These are phyloP conservation scores for Aleiodes testaceus DNA, from an alignment of 2,888 invertebrate genomes.

Conservation along the genomic window DNA sequence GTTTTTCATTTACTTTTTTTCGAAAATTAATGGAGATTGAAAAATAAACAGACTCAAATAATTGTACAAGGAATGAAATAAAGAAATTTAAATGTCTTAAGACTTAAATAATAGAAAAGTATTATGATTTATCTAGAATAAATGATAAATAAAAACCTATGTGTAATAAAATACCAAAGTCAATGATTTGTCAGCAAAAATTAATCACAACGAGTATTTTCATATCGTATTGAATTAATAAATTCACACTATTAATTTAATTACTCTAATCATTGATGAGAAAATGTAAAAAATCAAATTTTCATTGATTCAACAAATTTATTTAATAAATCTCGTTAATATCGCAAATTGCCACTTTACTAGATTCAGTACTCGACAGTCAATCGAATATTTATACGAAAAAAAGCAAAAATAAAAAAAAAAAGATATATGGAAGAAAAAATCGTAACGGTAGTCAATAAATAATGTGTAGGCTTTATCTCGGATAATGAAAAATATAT, in stretches of 20 bases:
- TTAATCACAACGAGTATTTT: slow-evolving; percentile 33
- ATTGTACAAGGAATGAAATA: slow-evolving; percentile 30
- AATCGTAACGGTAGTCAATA: slow-evolving; percentile 67
- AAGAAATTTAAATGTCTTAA: slow-evolving; percentile 41
- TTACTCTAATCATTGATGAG: slow-evolving; percentile 7
- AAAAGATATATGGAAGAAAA: slow-evolving; percentile 43
- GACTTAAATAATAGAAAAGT: slow-evolving; percentile 13
- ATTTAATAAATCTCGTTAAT: slow-evolving; percentile 18
- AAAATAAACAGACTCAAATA: background rate
- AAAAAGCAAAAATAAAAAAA: background rate
- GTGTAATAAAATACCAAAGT: slow-evolving; percentile 14
- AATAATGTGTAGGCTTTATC: slow-evolving; percentile 52
- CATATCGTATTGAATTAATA: slow-evolving; percentile 11
- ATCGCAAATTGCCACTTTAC: slow-evolving; percentile 43
- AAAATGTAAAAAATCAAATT: slow-evolving; percentile 22
- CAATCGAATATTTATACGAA: slow-evolving; percentile 62
- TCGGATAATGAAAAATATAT: slow-evolving; percentile 24
- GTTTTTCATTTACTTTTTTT: too few relatives aligned
- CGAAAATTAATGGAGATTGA: background rate
- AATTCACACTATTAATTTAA: background rate
- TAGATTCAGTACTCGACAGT: slow-evolving; percentile 63
- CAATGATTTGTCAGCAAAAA: slow-evolving; percentile 23
- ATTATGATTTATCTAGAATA: slow-evolving; percentile 39
- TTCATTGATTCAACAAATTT: background rate
- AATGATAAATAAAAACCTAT: slow-evolving; percentile 18